phyloP scores from a whole-genome alignment of 2,797 vertebrate species.

The Knipowitschia caucasica region DNA sequence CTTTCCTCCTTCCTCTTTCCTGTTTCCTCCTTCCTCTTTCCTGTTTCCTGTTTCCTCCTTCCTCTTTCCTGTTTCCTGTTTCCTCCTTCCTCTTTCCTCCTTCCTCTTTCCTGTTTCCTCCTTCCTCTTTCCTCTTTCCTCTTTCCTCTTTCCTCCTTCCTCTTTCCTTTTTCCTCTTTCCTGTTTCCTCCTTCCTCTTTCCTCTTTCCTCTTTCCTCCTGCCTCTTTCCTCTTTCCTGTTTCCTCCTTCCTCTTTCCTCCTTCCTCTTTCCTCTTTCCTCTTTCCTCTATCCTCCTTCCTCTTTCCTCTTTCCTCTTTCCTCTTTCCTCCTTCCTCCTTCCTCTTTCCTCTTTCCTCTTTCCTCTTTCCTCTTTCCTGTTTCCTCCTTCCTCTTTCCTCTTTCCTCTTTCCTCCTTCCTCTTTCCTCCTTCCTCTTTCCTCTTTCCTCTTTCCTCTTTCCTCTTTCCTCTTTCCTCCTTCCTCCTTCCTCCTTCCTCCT shows the following conservation, averaged over 20 bases:
- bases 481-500: neutral
- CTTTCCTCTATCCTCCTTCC: neutral
- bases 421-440: neutral
- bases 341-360: conserved; percentile 8
- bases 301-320: conserved; percentile 21
- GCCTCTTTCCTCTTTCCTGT: neutral
- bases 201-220: neutral
- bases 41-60: neutral
- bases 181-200: neutral
- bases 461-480: neutral
- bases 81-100: conserved; percentile 22
- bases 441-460: neutral
- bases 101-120: too few relatives aligned
- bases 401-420: neutral
- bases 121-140: neutral
- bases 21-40: too few relatives aligned
- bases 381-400: neutral
- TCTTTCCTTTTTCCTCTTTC: neutral
- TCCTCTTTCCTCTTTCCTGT: neutral
- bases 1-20: too few relatives aligned
- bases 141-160: neutral
- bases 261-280: too few relatives aligned
- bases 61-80: conserved; percentile 20
- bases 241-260: neutral
- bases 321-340: conserved; percentile 20